Evolutionary conservation across 2,113 vertebrate species (phyloP).

Genomic region (Burhinus bistriatus): DNA sequence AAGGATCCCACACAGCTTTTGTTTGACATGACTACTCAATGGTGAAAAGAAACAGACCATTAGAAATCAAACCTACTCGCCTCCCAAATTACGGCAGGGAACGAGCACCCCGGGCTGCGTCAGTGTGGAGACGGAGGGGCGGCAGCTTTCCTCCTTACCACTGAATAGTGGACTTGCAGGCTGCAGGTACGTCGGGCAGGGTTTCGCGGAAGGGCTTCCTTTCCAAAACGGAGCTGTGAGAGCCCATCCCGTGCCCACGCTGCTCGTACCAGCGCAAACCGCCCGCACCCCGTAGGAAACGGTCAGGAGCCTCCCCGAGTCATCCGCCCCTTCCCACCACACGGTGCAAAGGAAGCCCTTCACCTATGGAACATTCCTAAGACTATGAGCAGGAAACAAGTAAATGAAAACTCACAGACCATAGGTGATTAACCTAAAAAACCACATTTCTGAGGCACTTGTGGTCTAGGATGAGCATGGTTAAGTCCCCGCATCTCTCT

Average conservation of each 20-base stretch:
- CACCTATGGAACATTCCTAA: accelerated
- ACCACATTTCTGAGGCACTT: background rate
- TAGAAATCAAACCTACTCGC: background rate
- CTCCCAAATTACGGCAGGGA: background rate
- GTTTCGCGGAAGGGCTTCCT: background rate
- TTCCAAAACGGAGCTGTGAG: background rate
- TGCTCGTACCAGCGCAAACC: background rate
- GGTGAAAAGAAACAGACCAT: background rate
- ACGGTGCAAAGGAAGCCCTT: background rate
- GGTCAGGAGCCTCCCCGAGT: accelerated
- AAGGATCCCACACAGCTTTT: background rate
- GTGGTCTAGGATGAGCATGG: background rate
- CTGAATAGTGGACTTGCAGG: background rate
- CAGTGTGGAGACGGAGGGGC: background rate
- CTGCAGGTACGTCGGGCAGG: accelerated
- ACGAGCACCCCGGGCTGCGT: background rate
- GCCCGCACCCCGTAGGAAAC: accelerated
- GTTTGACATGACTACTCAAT: background rate
- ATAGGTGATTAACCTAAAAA: background rate
- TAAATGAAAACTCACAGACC: background rate
- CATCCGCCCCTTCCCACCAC: accelerated
- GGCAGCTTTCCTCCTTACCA: background rate
- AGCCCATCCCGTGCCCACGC: background rate
- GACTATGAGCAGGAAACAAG: background rate
- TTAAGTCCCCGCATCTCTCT: background rate